Conservation (phyloP, 2,113 vertebrate species). For the Chloebia gouldiae region DNA sequence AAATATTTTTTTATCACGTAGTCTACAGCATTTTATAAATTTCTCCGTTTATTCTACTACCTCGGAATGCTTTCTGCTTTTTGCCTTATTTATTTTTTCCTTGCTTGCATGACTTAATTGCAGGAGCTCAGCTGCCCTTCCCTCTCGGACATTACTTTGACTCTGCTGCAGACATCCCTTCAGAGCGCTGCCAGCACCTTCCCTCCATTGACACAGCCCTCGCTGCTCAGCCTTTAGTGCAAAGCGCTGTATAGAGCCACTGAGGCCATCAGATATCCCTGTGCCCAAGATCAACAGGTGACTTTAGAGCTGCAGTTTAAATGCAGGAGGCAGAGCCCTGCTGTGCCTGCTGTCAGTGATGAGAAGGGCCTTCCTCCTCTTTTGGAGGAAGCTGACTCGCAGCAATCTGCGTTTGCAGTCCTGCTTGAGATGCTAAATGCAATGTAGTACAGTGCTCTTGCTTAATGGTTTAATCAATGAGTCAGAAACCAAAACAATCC, state of each 20-base stretch:
- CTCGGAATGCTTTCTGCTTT: not conserved
- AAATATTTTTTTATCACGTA: not conserved
- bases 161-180: not conserved
- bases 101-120: not conserved
- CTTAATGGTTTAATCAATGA: not conserved
- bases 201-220: not conserved
- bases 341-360: not conserved
- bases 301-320: not conserved
- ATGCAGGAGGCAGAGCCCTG: not conserved
- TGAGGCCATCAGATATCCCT: not conserved
- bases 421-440: not conserved
- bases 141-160: not conserved
- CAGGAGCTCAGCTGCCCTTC: not conserved
- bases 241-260: not conserved
- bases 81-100: not conserved
- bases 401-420: not conserved
- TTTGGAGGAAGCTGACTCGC: not conserved
- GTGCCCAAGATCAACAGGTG: not conserved
- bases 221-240: not conserved
- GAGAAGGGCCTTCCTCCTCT: not conserved
- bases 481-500: not conserved
- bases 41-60: not conserved
- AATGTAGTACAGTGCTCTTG: not conserved
- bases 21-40: not conserved
- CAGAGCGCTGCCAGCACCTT: not conserved